Evolutionary conservation across 2,113 vertebrate species (phyloP), one percentile per base, ranked within the genome.

Genomic region (Poecilia latipinna): DNA sequence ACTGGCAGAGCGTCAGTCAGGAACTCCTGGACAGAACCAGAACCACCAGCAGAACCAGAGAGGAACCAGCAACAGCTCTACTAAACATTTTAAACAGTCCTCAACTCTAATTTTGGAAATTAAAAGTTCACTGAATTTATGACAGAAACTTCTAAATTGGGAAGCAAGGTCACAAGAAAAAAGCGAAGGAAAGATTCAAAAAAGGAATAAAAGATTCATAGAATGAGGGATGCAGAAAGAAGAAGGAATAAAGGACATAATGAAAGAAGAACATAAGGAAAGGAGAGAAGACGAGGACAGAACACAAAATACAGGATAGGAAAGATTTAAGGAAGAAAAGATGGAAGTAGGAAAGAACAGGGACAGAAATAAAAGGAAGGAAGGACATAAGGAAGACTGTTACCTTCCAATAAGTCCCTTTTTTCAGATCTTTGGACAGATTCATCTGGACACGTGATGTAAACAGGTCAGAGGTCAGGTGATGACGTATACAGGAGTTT

Each of bases 401-500:
- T 37, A 37, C 35, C 35, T 37, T 35, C 8, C 35, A 35, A 35
- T 5, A 4, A 35, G 4, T 35, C 35, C 10, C 11, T 1, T 2
- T 11, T 90, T 93, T 94, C 37, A 95, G 68, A 75, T 99, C 97
- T 87, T 98, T 99, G 8, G 97, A 99, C 13, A 99, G 96, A 44
- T 99, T 97, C 84, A 99, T 97, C 97, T 19, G 48, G 48, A 51
- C 48, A 51, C 12, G 22, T 51, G 48, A 22, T 7, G 5, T 22
- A 17, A 22, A 4, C 4, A 19, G 17, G 19, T 51, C 17, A 51
- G 4, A 17, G 15, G 12, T 17, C 15, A 7, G 98, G 77, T 72
- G 69, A 99, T 97, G 42, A 99, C 99, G 13, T 97, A 96, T 0
- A 92, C 89, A 0, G 96, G 96, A 82, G 98, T 99, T 0, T 98